Conservation (phyloP, 2,888 invertebrate species). For the Amphipyra tragopoginis region DNA sequence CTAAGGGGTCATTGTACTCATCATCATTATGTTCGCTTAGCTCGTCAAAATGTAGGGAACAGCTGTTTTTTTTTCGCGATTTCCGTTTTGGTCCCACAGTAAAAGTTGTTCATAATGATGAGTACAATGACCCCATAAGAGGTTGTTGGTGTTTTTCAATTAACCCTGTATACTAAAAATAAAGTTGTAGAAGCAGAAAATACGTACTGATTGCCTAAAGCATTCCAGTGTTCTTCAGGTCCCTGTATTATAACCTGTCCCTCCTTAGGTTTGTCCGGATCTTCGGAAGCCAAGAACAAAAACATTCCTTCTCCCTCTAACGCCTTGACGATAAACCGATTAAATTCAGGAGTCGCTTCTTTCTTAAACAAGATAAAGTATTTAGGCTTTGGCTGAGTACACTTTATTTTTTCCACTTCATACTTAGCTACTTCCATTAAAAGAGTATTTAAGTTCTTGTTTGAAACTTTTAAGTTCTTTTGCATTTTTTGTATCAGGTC, state of each 20-base stretch:
- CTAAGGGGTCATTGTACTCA: no score
- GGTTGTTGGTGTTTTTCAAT: no score
- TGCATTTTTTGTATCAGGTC: slow-evolving; percentile 94
- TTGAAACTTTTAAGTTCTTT: slow-evolving; percentile 91
- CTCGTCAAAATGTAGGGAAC: no score
- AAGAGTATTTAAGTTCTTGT: slow-evolving; percentile 91
- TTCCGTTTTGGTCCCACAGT: no score
- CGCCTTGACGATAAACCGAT: slow-evolving; percentile 92
- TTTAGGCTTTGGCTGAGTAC: slow-evolving; percentile 83
- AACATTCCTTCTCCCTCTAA: slow-evolving; percentile 90
- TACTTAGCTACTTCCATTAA: slow-evolving; percentile 92
- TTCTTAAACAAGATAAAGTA: slow-evolving; percentile 91
- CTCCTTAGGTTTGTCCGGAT: slow-evolving; percentile 90
- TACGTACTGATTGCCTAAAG: slow-evolving; percentile 91
- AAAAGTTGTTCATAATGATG: no score
- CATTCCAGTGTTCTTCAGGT: slow-evolving; percentile 85
- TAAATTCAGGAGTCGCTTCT: slow-evolving; percentile 95
- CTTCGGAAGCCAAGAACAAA: slow-evolving; percentile 92
- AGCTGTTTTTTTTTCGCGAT: no score
- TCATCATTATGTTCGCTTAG: no score
- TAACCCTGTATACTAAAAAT: no score
- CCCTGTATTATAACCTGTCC: slow-evolving; percentile 90
- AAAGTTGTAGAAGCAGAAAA: not conserved
- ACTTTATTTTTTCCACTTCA: slow-evolving; percentile 91
- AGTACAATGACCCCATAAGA: no score